Evolutionary conservation across 2,888 invertebrate genomes (phyloP).

Genomic region (Cheilosia variabilis): DNA sequence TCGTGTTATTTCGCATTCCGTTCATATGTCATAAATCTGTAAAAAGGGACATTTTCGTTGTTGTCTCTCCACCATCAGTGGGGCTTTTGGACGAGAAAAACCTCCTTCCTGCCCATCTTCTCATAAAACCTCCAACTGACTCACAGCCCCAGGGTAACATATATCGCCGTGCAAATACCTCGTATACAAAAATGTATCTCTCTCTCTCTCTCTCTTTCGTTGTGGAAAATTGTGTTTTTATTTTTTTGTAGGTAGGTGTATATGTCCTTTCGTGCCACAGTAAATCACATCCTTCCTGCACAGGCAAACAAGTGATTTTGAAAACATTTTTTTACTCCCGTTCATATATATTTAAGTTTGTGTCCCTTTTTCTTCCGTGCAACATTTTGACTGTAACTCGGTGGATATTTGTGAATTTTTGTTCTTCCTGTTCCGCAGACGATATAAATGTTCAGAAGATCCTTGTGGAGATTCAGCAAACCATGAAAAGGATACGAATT

Average conservation of each 20-base stretch:
- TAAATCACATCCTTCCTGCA: slow-evolving; percentile 83
- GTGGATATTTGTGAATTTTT: slow-evolving; percentile 33
- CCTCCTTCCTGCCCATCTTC: slow-evolving; percentile 16
- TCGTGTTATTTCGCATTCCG: slow-evolving; percentile 20
- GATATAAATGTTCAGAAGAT: slow-evolving; percentile 76
- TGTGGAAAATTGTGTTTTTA: slow-evolving; percentile 16
- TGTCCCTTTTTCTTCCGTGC: slow-evolving; percentile 36
- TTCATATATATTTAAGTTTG: slow-evolving; percentile 16
- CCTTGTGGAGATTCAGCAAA: slow-evolving; percentile 76
- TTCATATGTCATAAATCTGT: slow-evolving; percentile 52
- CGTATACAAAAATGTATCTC: slow-evolving; percentile 25
- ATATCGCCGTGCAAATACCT: slow-evolving; percentile 20
- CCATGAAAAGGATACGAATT: slow-evolving; percentile 75
- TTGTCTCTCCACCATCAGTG: neutral
- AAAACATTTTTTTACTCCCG: slow-evolving; percentile 33
- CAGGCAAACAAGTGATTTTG: slow-evolving; percentile 82
- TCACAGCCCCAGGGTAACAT: slow-evolving; percentile 56
- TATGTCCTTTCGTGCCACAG: slow-evolving; percentile 77
- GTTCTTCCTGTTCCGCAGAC: slow-evolving; percentile 60
- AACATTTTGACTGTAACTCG: slow-evolving; percentile 41
- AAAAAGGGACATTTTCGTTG: slow-evolving; percentile 37
- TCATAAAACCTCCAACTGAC: slow-evolving; percentile 44
- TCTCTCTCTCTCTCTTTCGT: slow-evolving; percentile 17
- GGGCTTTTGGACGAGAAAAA: slow-evolving; percentile 20
- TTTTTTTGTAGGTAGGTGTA: slow-evolving; percentile 11